Conservation (phyloP, 37 sponge, comb jelly and placozoan species). For the Cliona cf. orientalis region DNA sequence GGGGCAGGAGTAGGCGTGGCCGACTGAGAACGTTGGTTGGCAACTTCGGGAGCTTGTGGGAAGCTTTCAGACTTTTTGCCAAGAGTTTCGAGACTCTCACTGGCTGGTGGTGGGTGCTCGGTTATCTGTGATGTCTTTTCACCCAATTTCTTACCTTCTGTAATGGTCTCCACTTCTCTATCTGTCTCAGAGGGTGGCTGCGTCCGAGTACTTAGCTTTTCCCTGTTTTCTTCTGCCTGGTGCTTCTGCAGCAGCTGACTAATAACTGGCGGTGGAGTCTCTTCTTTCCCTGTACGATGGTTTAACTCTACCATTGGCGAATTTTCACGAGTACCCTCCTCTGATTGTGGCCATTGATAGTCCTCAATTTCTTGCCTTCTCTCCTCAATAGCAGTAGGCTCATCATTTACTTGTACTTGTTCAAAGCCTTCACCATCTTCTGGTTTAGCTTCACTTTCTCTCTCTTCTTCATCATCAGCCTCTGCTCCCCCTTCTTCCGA, state of each 20-base stretch:
- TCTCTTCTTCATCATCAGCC: not conserved
- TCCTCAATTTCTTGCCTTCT: too few relatives aligned
- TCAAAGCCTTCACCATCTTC: not conserved
- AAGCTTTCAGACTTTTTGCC: constrained; percentile 8
- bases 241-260: too few relatives aligned
- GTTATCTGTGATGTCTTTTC: not conserved
- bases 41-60: not conserved
- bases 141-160: not conserved
- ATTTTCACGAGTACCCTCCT: too few relatives aligned
- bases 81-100: not conserved
- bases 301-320: too few relatives aligned
- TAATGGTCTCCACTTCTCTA: not conserved
- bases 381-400: too few relatives aligned
- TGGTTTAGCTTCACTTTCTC: not conserved
- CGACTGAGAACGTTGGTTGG: not conserved
- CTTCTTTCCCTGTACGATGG: too few relatives aligned
- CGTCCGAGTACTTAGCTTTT: too few relatives aligned
- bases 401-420: too few relatives aligned
- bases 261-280: not conserved
- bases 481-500: not conserved
- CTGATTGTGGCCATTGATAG: too few relatives aligned
- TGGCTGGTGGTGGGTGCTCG: constrained; percentile 14
- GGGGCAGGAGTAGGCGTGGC: constrained; percentile 36
- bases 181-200: not conserved
- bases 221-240: too few relatives aligned